phyloP scores from a whole-genome alignment of 53 echinoderm and acorn worm species.

The Henricia sp. region DNA sequence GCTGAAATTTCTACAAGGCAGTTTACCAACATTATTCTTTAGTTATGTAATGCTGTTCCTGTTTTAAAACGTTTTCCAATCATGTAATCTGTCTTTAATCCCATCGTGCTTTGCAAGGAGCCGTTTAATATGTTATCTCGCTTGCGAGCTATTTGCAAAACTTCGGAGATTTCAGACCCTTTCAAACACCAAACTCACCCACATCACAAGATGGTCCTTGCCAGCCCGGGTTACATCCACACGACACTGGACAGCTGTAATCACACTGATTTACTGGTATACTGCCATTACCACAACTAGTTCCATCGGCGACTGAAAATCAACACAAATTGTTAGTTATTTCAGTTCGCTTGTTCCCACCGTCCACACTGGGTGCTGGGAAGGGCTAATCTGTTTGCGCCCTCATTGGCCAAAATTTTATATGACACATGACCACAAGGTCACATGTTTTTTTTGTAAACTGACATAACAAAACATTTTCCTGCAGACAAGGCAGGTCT shows the following conservation, averaged over 20 bases:
- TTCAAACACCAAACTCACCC: background rate
- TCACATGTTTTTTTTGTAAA: too few relatives aligned
- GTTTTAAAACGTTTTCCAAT: too few relatives aligned
- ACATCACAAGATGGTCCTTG: constrained; percentile 4
- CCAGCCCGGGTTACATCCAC: constrained; percentile 17
- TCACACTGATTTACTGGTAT: background rate
- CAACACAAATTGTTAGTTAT: background rate
- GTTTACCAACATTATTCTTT: too few relatives aligned
- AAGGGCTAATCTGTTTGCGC: background rate
- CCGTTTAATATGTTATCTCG: too few relatives aligned
- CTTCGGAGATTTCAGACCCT: background rate
- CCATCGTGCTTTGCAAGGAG: background rate
- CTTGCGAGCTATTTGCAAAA: background rate
- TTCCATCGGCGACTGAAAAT: constrained; percentile 31
- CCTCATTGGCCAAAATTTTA: background rate
- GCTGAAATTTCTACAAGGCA: too few relatives aligned
- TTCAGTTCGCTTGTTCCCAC: background rate
- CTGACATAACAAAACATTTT: too few relatives aligned
- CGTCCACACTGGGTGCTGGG: background rate
- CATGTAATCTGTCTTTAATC: too few relatives aligned
- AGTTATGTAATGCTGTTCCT: too few relatives aligned
- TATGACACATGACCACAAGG: background rate
- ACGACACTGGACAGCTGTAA: background rate
- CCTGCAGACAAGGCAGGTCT: too few relatives aligned
- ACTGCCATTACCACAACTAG: background rate